phyloP scores from a whole-genome alignment of 2,888 invertebrate species.

The Copidosoma aretas region DNA sequence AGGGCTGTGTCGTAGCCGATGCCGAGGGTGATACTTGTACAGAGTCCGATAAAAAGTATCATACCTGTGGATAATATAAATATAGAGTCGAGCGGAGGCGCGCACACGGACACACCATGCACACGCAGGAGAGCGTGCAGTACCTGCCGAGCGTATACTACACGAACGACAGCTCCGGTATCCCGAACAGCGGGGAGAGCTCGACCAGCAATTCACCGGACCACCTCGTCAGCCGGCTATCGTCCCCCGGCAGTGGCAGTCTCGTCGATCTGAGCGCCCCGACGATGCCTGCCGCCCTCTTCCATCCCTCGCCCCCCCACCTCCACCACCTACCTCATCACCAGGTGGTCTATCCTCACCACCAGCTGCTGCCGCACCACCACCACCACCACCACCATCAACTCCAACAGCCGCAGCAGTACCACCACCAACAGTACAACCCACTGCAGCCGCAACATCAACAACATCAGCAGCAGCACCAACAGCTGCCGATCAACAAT shows the following conservation, averaged over 20 bases:
- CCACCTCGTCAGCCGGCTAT: conserved; percentile 52
- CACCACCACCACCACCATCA: neutral
- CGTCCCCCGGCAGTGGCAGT: conserved; percentile 47
- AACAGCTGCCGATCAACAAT: no score
- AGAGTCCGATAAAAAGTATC: no score
- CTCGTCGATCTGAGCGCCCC: conserved; percentile 51
- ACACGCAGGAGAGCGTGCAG: conserved; percentile 44
- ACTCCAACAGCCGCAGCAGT: neutral
- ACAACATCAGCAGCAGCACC: no score
- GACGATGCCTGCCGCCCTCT: conserved; percentile 22
- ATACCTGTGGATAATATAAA: no score
- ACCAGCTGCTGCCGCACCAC: conserved; percentile 25
- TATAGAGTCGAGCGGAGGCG: no score
- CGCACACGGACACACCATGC: conserved; percentile 49
- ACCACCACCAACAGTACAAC: neutral
- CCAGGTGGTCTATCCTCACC: conserved; percentile 28
- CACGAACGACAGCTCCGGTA: conserved; percentile 53
- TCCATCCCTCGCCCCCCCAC: conserved; percentile 42
- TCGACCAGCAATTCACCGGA: conserved; percentile 57
- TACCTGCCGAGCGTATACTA: conserved; percentile 36
- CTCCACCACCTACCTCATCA: conserved; percentile 35
- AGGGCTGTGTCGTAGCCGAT: no score
- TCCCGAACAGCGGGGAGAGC: conserved; percentile 55
- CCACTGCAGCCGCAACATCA: conserved; percentile 33
- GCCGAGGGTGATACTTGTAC: no score